Percentiles rank a stretch among this genome's conserved stretches.
Conservation (phyloP, 2,797 vertebrate genomes). For the Neoniphon sammara region DNA sequence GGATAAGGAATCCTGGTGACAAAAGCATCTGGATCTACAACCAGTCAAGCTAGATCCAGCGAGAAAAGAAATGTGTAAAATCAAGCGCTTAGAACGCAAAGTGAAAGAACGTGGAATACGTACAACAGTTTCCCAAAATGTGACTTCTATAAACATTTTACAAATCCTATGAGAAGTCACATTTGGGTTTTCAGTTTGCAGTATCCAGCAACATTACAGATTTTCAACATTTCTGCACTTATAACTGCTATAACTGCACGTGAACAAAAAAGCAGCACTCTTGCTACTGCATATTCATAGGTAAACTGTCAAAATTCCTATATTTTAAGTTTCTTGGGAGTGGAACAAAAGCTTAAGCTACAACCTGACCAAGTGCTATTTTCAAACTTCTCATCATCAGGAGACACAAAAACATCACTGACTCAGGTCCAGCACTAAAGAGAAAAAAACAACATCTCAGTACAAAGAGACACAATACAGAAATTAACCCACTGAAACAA, state of each 20-base stretch:
- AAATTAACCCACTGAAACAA: conserved; percentile 20
- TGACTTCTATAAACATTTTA: conserved; percentile 56
- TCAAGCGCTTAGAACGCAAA: conserved; percentile 8
- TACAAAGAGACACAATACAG: conserved; percentile 9
- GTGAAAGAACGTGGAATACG: conserved; percentile 13
- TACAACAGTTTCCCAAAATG: conserved; percentile 34
- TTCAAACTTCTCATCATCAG: conserved; percentile 27
- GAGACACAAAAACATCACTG: conserved; percentile 26
- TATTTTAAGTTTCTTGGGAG: conserved; percentile 15
- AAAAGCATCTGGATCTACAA: not conserved
- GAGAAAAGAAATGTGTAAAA: not conserved
- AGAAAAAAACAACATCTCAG: conserved; percentile 20
- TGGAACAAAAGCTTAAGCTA: conserved; percentile 11
- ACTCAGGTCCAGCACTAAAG: conserved; percentile 32
- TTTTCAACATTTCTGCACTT: conserved; percentile 2
- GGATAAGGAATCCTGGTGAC: not conserved
- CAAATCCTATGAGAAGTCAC: conserved; percentile 70
- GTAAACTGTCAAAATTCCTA: not conserved
- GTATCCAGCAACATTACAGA: conserved; percentile 21
- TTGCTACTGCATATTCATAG: conserved; percentile 10
- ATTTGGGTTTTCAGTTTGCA: conserved; percentile 23
- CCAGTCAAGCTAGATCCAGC: not conserved
- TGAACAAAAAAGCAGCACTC: conserved; percentile 20
- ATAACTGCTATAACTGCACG: conserved; percentile 1
- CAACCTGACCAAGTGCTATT: conserved; percentile 13